Evolutionary conservation across 2,113 vertebrate species (phyloP).

Genomic region (Diadophis punctatus): DNA sequence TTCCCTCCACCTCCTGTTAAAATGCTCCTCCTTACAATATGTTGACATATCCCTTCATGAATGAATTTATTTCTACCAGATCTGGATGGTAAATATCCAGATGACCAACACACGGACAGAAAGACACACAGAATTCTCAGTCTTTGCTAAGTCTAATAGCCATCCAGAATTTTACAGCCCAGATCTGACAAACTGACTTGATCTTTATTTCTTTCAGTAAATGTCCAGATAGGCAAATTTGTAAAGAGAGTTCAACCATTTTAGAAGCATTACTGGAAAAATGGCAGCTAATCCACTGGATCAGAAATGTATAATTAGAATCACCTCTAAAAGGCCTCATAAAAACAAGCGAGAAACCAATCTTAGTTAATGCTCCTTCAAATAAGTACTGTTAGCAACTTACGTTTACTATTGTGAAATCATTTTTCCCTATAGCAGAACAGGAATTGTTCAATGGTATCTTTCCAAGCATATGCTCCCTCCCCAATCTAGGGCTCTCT

Average conservation of each 20-base stretch:
- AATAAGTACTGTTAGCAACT: constrained; percentile 24
- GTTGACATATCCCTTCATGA: not conserved
- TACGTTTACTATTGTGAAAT: constrained; percentile 7
- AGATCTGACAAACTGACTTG: not conserved
- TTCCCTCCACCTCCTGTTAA: not conserved
- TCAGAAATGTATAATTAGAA: constrained; percentile 13
- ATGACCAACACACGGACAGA: not conserved
- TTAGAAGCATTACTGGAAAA: constrained; percentile 45
- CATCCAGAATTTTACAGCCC: not conserved
- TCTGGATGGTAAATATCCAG: not conserved
- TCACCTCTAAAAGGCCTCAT: constrained; percentile 11
- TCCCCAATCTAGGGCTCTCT: constrained; percentile 13
- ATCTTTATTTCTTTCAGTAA: not conserved
- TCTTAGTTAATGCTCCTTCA: constrained; percentile 25
- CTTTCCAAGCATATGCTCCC: not conserved
- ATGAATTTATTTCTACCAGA: not conserved
- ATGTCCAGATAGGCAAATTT: constrained; percentile 8
- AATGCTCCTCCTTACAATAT: not conserved
- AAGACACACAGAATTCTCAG: not conserved
- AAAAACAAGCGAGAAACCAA: constrained; percentile 8
- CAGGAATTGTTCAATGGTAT: constrained; percentile 41
- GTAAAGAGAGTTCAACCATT: not conserved
- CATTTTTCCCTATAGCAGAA: not conserved
- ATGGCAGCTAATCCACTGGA: constrained; percentile 26
- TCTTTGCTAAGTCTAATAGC: not conserved